Conservation (phyloP, 2,797 vertebrate genomes). For the Melopsittacus undulatus region DNA sequence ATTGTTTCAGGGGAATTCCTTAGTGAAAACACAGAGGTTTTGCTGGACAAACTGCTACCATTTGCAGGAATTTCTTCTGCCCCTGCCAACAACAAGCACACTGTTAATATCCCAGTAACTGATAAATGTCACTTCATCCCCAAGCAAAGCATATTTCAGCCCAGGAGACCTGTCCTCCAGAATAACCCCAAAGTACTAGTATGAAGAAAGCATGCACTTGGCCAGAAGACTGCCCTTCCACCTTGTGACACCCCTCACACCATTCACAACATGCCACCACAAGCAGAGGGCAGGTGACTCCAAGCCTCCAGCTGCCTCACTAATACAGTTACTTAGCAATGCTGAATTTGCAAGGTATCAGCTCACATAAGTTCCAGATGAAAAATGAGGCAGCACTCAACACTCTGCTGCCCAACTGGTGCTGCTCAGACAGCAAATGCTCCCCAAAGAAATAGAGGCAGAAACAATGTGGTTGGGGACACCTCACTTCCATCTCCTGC, state of each 20-base stretch:
- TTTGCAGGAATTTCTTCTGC: neutral
- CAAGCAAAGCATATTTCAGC: neutral
- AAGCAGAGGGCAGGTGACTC: neutral
- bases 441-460: neutral
- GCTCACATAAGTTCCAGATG: neutral
- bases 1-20: neutral
- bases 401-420: neutral
- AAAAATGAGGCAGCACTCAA: neutral
- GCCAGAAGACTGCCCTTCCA: neutral
- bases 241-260: neutral
- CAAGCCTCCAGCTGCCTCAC: neutral
- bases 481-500: neutral
- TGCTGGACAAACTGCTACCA: neutral
- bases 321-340: neutral
- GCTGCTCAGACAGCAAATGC: fast-evolving
- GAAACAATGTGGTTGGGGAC: fast-evolving
- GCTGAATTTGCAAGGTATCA: neutral
- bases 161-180: neutral
- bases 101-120: neutral
- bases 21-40: neutral
- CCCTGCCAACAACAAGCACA: neutral
- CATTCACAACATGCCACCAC: neutral
- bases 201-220: neutral
- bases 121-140: neutral
- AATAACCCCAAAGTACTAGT: neutral